Evolutionary conservation across 2,888 invertebrate species (phyloP).

Genomic region (Danaus chrysippus): DNA sequence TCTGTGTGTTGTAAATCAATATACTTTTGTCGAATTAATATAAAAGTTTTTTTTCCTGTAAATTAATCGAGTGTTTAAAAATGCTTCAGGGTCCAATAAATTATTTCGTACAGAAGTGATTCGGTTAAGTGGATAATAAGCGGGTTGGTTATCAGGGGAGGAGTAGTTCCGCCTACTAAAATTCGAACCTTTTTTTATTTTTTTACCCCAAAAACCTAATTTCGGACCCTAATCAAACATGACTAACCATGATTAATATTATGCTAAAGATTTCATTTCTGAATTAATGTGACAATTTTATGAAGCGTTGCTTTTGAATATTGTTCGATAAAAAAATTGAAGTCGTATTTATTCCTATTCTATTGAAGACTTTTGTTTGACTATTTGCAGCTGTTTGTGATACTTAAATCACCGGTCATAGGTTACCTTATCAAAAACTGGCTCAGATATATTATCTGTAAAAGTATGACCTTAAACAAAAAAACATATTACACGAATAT

Average conservation of each 20-base stretch:
- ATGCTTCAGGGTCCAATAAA: conserved; percentile 30
- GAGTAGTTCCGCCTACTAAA: conserved; percentile 60
- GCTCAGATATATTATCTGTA: conserved; percentile 45
- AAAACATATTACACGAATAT: background rate
- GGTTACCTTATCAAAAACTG: conserved; percentile 51
- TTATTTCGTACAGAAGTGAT: conserved; percentile 72
- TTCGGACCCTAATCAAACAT: conserved; percentile 29
- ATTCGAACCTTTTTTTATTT: conserved; percentile 51
- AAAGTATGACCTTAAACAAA: conserved; percentile 18
- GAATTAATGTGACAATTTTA: too few relatives aligned
- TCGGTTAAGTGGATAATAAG: conserved; percentile 73
- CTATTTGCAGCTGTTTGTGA: conserved; percentile 5
- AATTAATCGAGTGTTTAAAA: conserved; percentile 17
- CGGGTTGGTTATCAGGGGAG: conserved; percentile 60
- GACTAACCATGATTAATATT: conserved; percentile 14
- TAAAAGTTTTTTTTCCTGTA: background rate
- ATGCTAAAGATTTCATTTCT: conserved; percentile 4
- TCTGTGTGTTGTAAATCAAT: background rate
- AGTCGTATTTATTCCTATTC: background rate
- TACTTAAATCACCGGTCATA: conserved; percentile 34
- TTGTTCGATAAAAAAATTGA: background rate
- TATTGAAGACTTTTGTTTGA: background rate
- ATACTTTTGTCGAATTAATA: background rate
- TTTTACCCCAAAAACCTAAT: conserved; percentile 29
- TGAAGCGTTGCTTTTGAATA: background rate